Evolutionary conservation across 53 echinoderm and acorn worm species (phyloP).

Genomic region (Hippasteria phrygiana): DNA sequence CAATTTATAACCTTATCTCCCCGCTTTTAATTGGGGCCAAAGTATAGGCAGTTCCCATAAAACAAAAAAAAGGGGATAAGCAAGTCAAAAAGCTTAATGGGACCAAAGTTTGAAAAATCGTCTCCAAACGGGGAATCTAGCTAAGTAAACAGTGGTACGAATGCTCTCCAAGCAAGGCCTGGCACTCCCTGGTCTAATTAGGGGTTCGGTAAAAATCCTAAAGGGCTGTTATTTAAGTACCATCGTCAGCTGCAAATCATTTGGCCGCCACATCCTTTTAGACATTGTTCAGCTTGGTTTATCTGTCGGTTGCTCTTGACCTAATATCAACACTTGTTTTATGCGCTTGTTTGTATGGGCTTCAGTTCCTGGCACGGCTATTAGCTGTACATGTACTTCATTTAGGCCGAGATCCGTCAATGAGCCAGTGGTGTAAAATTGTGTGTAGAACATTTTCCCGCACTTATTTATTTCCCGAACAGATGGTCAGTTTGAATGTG

Average conservation of each 20-base stretch:
- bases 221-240: not conserved
- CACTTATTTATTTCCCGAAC: constrained; percentile 1
- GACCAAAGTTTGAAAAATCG: constrained; percentile 33
- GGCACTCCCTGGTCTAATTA: constrained; percentile 20
- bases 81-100: constrained; percentile 20
- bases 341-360: not conserved
- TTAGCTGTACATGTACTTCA: constrained; percentile 1
- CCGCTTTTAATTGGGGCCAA: constrained; percentile 55
- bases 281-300: constrained; percentile 10
- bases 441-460: not conserved
- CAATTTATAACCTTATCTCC: constrained; percentile 15
- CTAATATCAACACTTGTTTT: constrained; percentile 39
- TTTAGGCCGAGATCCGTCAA: constrained; percentile 2
- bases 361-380: not conserved
- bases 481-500: constrained; percentile 1
- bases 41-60: constrained; percentile 46
- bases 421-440: not conserved
- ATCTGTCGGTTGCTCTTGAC: constrained; percentile 9
- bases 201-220: not conserved
- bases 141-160: constrained; percentile 33
- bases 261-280: not conserved
- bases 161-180: not conserved
- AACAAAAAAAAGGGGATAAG: constrained; percentile 26
- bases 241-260: not conserved
- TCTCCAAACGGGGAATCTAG: not conserved